These are phyloP conservation scores for Oppia nitens DNA, from an alignment of 1,140 invertebrate genomes.

Conservation along the genomic window DNA sequence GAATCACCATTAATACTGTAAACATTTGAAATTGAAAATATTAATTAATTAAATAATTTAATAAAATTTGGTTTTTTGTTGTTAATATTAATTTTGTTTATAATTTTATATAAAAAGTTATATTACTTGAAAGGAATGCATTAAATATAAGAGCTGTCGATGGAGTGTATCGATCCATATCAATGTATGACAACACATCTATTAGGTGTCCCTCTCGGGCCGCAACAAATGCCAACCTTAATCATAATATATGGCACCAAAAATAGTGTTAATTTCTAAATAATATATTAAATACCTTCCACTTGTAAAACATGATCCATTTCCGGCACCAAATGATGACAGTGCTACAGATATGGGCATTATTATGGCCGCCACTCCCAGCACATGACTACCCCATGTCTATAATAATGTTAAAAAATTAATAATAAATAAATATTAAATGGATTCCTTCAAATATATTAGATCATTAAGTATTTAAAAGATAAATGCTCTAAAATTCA, in stretches of 20 bases:
- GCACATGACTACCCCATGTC: slow-evolving; percentile 28
- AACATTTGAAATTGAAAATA: slow-evolving; percentile 26
- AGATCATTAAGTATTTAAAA: neutral
- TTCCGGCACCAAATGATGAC: slow-evolving; percentile 31
- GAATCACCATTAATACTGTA: slow-evolving; percentile 31
- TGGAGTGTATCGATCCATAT: slow-evolving; percentile 56
- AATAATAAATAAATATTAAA: slow-evolving; percentile 1
- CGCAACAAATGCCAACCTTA: slow-evolving; percentile 48
- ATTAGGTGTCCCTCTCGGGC: slow-evolving; percentile 70
- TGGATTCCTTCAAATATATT: slow-evolving; percentile 12
- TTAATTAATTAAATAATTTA: neutral
- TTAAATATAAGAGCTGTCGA: slow-evolving; percentile 65
- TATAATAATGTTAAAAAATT: slow-evolving; percentile 13
- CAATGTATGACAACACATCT: slow-evolving; percentile 65
- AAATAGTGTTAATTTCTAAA: slow-evolving; percentile 3
- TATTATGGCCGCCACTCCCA: slow-evolving; percentile 26
- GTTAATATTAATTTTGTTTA: neutral
- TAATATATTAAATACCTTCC: slow-evolving; percentile 23
- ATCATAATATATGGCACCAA: slow-evolving; percentile 17
- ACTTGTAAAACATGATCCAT: slow-evolving; percentile 29
- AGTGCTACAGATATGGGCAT: slow-evolving; percentile 30
- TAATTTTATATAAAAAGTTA: neutral
- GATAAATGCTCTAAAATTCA: neutral
- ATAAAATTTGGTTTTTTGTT: neutral
- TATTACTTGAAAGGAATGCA: slow-evolving; percentile 20